Conservation (phyloP, 2,797 vertebrate species). For the Vireo griseus region DNA sequence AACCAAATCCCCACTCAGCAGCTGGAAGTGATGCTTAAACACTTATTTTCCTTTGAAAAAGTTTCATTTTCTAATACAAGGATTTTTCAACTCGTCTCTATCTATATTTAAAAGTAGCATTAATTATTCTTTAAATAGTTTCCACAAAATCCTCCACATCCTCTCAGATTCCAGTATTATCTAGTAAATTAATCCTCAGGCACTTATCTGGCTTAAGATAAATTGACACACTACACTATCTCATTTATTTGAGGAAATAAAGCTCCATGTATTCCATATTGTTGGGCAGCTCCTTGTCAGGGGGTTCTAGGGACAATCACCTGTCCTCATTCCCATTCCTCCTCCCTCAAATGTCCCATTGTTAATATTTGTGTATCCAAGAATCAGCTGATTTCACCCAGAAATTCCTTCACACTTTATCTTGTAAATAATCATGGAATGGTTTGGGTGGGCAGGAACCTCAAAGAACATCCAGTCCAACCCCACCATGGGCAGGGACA, state of each 20-base stretch:
- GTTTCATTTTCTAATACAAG: neutral
- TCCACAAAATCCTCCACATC: neutral
- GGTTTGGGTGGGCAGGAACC: neutral
- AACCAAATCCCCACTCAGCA: neutral
- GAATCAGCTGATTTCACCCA: neutral
- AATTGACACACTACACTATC: conserved; percentile 22
- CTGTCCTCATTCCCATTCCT: neutral
- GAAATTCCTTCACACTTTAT: neutral
- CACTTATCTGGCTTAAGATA: conserved; percentile 18
- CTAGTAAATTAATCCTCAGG: conserved; percentile 39
- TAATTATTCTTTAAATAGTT: conserved; percentile 29
- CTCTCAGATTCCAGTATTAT: neutral
- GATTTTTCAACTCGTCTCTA: neutral
- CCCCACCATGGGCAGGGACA: neutral
- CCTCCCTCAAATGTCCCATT: neutral
- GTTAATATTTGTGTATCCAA: neutral
- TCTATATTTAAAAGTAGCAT: neutral
- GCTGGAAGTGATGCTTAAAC: neutral
- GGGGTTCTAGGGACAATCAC: neutral
- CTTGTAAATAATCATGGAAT: neutral
- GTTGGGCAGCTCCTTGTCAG: neutral
- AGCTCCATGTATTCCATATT: neutral
- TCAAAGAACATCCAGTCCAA: neutral
- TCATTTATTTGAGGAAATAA: neutral
- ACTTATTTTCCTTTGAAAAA: neutral